Conservation (phyloP, 2,888 invertebrate species). For the Physocephala rufipes region DNA sequence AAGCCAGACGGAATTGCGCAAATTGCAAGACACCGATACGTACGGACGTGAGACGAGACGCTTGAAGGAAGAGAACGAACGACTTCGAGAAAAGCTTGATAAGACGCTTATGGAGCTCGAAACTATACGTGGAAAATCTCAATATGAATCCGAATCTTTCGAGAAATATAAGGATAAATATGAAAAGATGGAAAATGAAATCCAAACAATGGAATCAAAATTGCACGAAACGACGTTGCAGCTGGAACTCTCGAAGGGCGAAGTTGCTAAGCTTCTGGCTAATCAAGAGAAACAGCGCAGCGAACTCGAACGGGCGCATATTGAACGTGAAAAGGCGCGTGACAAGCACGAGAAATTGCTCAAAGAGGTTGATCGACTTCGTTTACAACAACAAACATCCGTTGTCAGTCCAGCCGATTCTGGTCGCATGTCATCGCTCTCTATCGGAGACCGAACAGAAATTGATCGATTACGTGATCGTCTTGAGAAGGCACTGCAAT, state of each 20-base stretch:
- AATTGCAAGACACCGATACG: slow-evolving; percentile 83
- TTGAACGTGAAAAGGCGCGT: slow-evolving; percentile 88
- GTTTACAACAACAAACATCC: slow-evolving; percentile 66
- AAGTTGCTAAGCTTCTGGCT: slow-evolving; percentile 77
- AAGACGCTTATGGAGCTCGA: slow-evolving; percentile 84
- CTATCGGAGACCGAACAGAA: slow-evolving; percentile 75
- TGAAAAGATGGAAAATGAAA: slow-evolving; percentile 77
- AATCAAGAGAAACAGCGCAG: slow-evolving; percentile 82
- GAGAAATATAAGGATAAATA: slow-evolving; percentile 81
- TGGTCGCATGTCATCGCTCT: slow-evolving; percentile 67
- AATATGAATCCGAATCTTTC: slow-evolving; percentile 77
- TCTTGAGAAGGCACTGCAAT: slow-evolving; percentile 80
- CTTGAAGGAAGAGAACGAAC: slow-evolving; percentile 82
- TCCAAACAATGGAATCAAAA: slow-evolving; percentile 79
- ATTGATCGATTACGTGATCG: slow-evolving; percentile 86
- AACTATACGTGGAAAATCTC: slow-evolving; percentile 81
- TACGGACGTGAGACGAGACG: slow-evolving; percentile 82
- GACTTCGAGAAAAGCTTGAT: slow-evolving; percentile 81
- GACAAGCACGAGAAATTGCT: slow-evolving; percentile 85
- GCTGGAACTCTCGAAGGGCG: slow-evolving; percentile 80
- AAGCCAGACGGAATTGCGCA: slow-evolving; percentile 81
- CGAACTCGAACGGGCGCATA: slow-evolving; percentile 84
- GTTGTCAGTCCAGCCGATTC: slow-evolving; percentile 66
- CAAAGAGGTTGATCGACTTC: slow-evolving; percentile 71
- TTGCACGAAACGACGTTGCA: slow-evolving; percentile 84